Evolutionary conservation across 2,888 invertebrate species (phyloP).

Genomic region (Eilema caniola): DNA sequence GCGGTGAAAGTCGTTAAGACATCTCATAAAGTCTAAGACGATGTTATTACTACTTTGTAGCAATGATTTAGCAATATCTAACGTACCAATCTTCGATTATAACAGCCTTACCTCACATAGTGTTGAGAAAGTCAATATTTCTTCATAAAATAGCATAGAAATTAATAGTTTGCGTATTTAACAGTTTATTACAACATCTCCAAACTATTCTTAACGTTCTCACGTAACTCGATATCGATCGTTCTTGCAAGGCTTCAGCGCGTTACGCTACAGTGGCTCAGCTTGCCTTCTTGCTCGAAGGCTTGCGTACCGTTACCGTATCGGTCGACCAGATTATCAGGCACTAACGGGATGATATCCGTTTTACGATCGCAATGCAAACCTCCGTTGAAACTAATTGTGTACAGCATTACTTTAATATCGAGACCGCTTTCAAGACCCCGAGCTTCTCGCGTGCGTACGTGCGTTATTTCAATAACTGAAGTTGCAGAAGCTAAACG

Average conservation of each 20-base stretch:
- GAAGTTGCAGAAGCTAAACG: slow-evolving; percentile 22
- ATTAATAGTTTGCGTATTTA: slow-evolving; percentile 35
- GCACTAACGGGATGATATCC: slow-evolving; percentile 76
- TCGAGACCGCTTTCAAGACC: slow-evolving; percentile 27
- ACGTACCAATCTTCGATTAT: slow-evolving; percentile 42
- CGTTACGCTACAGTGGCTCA: slow-evolving; percentile 67
- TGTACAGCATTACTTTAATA: slow-evolving; percentile 34
- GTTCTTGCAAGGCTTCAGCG: slow-evolving; percentile 78
- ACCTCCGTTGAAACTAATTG: slow-evolving; percentile 54
- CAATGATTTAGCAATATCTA: slow-evolving; percentile 60
- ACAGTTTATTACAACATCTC: slow-evolving; percentile 43
- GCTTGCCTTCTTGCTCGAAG: slow-evolving; percentile 62
- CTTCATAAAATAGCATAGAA: slow-evolving; percentile 27
- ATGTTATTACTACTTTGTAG: slow-evolving; percentile 48
- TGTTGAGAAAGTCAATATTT: slow-evolving; percentile 59
- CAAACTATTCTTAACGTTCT: slow-evolving; percentile 55
- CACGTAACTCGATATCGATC: slow-evolving; percentile 79
- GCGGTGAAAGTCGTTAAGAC: slow-evolving; percentile 55
- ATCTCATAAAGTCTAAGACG: slow-evolving; percentile 37
- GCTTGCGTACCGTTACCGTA: slow-evolving; percentile 71
- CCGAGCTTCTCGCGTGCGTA: slow-evolving; percentile 25
- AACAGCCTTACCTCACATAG: slow-evolving; percentile 42
- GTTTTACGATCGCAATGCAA: slow-evolving; percentile 53
- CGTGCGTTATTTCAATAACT: slow-evolving; percentile 14
- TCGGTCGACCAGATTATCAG: slow-evolving; percentile 71